A percentile compares a stretch with the other conserved stretches of the same genome.
Conservation (phyloP, 1,140 invertebrate genomes). For the Camponotus pennsylvanicus region DNA sequence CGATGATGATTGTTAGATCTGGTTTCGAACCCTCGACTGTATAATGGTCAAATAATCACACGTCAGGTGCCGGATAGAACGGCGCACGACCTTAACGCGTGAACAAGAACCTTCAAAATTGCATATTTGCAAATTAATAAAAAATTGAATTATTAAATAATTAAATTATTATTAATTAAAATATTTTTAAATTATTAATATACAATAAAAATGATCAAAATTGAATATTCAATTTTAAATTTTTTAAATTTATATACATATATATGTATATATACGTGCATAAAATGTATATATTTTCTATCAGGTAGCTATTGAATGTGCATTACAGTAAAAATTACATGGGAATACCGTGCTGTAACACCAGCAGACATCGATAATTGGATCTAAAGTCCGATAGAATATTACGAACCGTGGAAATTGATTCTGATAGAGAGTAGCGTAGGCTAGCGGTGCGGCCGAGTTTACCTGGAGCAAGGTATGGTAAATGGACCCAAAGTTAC, state of each 20-base stretch:
- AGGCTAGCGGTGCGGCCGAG: conserved; percentile 14
- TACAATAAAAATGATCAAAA: neutral
- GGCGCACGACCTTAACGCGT: neutral
- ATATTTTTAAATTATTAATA: neutral
- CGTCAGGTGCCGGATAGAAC: conserved; percentile 18
- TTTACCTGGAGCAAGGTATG: conserved; percentile 66
- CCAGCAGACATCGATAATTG: conserved; percentile 54
- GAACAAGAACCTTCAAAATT: conserved; percentile 30
- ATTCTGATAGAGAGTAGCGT: conserved; percentile 66
- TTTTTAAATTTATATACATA: too few species aligned
- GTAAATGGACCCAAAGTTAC: conserved; percentile 69
- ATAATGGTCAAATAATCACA: conserved; percentile 68
- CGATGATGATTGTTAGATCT: conserved; percentile 77
- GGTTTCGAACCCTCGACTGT: conserved; percentile 68
- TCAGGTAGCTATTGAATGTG: conserved; percentile 15
- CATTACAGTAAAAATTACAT: conserved; percentile 26
- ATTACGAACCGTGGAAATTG: conserved; percentile 59
- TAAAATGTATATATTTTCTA: neutral
- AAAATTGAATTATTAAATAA: neutral
- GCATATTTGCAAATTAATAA: neutral
- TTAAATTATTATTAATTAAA: neutral
- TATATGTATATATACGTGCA: too few species aligned
- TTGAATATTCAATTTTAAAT: too few species aligned
- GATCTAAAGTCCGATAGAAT: conserved; percentile 53
- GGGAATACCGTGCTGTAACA: conserved; percentile 31